These are phyloP conservation scores for Kryptolebias marmoratus DNA, from an alignment of 2,113 vertebrate species.

Conservation along the genomic window DNA sequence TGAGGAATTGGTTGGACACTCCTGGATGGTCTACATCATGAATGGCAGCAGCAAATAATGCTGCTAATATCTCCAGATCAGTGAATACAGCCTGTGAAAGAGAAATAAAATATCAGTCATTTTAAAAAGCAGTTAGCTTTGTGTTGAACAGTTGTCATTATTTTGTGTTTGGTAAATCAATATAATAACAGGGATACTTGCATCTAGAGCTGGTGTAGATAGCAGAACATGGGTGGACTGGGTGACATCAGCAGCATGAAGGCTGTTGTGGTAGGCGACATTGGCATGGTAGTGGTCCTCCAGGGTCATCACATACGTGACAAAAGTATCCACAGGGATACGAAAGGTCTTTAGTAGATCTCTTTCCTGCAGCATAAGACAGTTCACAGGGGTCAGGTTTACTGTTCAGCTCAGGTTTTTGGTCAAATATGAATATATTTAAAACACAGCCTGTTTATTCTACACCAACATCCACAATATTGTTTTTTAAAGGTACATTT, in stretches of 20 bases:
- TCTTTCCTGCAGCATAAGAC: constrained; percentile 81
- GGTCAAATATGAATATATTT: background rate
- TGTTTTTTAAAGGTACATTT: no score
- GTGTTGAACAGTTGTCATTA: background rate
- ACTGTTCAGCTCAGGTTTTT: background rate
- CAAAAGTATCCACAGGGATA: constrained; percentile 90
- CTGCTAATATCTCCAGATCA: constrained; percentile 92
- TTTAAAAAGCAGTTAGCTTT: background rate
- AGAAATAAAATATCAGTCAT: background rate
- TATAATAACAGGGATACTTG: constrained; percentile 64
- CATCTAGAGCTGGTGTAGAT: constrained; percentile 90
- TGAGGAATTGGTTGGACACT: constrained; percentile 96
- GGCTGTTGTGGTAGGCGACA: constrained; percentile 95
- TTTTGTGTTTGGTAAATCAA: background rate
- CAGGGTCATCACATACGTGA: constrained; percentile 91
- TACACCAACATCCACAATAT: no score
- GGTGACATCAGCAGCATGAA: constrained; percentile 92
- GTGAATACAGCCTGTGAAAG: constrained; percentile 89
- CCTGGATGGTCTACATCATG: constrained; percentile 96
- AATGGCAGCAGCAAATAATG: constrained; percentile 92
- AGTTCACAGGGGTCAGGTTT: constrained; percentile 12
- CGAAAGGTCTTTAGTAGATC: constrained; percentile 91
- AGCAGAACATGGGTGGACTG: constrained; percentile 95
- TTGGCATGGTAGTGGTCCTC: constrained; percentile 95
- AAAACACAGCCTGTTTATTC: background rate